Evolutionary conservation across 1,140 invertebrate species (phyloP), one percentile per base, ranked within the genome.

Genomic region (Drosophila punjabiensis): DNA sequence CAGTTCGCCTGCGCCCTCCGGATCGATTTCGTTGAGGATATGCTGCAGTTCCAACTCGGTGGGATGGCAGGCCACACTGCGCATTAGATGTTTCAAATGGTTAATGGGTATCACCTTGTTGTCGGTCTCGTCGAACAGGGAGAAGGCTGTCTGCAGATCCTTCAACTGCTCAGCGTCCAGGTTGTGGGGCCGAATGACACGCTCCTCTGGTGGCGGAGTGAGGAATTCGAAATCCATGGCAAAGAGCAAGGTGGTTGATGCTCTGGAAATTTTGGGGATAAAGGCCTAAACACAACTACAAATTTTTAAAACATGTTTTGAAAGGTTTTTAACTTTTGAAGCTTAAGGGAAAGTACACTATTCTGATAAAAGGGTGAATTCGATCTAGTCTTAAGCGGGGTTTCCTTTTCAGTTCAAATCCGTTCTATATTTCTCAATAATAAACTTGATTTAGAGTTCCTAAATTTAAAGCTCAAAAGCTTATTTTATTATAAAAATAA

Each of bases 201-300:
- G 83, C 41, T 79, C 82, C 63, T 87, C 84, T 0, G 80, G 77
- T 10, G 73, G 77, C 1, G 84, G 84, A 5, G 84, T 83, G 0
- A 14, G n/a, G 18, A 68, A 88, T 5, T 87, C 84, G 28, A 32
- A 81, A 32, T 82, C 83, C 83, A 87, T 86, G 28, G 28, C 45
- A 35, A 24, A 24, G 11, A 32, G 4, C 8, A n/a, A 47, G 13
- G 24, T n/a, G 68, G 50, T 16, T 45, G 39, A 39, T 33, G 13
- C 24, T 39, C 48, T n/a, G 2, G 4, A 39, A 71, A 37, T 48
- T 69, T 39, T 4, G 37, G n/a, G 20, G n/a, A 32, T 14, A 20
- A 39, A 30, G 14, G 11, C 7, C 55, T 56, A 37, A 24, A 24
- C 33, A 24, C 56, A 10, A 55, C 56, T 43, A 35, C 14, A 37